A percentile compares a stretch with the other conserved stretches of the same genome.
These are phyloP conservation scores for Listrodromus nycthemerus DNA, from an alignment of 2,888 invertebrate species.

Conservation along the genomic window DNA sequence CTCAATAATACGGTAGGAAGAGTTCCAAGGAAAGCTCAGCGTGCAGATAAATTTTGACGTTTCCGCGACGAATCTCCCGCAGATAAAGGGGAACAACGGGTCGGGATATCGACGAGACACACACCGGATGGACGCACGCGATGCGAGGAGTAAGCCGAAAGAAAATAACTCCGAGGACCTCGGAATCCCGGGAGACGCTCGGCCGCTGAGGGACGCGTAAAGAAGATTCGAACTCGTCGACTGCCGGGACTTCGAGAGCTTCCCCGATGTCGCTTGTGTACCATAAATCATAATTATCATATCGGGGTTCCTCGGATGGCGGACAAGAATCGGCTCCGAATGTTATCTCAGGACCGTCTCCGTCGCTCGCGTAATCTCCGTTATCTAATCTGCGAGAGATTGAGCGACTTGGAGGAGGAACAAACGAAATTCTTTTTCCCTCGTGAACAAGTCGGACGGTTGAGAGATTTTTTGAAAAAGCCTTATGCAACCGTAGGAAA, in stretches of 20 bases:
- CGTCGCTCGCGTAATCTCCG: too few relatives aligned
- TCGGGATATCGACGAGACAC: constrained; percentile 6
- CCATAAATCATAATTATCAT: constrained; percentile 60
- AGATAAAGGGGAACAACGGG: constrained; percentile 37
- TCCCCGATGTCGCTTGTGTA: constrained; percentile 28
- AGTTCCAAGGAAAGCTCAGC: constrained; percentile 54
- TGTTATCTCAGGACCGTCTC: background rate
- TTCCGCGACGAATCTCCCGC: constrained; percentile 29
- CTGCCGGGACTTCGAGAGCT: constrained; percentile 27
- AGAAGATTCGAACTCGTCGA: constrained; percentile 51
- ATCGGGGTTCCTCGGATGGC: background rate
- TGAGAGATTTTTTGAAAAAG: too few relatives aligned
- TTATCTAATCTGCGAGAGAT: too few relatives aligned
- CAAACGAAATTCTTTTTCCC: too few relatives aligned
- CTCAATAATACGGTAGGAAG: constrained; percentile 9
- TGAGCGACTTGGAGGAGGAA: too few relatives aligned
- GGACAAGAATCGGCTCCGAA: background rate
- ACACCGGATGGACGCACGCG: background rate
- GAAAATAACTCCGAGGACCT: constrained; percentile 34
- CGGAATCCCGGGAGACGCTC: constrained; percentile 38
- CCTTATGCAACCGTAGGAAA: too few relatives aligned
- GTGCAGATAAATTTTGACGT: constrained; percentile 68
- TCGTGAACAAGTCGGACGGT: too few relatives aligned
- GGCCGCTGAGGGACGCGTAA: constrained; percentile 50
- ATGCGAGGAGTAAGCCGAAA: constrained; percentile 21